phyloP scores from a whole-genome alignment of 2,113 vertebrate species.

The Oryzias woworae region DNA sequence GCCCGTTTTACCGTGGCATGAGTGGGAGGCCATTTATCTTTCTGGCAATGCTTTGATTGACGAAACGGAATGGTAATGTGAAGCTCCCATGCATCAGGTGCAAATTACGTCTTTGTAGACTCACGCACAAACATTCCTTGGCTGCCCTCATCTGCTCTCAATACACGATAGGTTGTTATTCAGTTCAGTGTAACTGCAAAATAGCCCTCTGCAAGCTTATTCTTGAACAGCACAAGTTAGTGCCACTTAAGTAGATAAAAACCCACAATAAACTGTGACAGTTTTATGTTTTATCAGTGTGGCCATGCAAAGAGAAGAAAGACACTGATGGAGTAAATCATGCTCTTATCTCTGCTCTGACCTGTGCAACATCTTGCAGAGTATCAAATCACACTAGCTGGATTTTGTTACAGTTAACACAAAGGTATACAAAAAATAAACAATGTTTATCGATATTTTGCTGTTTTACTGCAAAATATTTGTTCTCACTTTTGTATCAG shows the following conservation, averaged over 20 bases:
- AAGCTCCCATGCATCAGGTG: slow-evolving; percentile 51
- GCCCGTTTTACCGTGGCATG: background rate
- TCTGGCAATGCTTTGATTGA: slow-evolving; percentile 39
- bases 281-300: slow-evolving; percentile 28
- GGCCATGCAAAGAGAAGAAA: slow-evolving; percentile 34
- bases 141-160: slow-evolving; percentile 11
- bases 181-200: slow-evolving; percentile 29
- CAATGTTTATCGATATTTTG: no score
- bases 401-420: slow-evolving; percentile 3
- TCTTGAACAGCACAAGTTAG: slow-evolving; percentile 17
- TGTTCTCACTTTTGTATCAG: no score
- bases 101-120: slow-evolving; percentile 16
- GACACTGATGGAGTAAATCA: slow-evolving; percentile 40
- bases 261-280: background rate
- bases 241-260: background rate
- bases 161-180: slow-evolving; percentile 11
- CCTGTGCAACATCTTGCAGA: slow-evolving; percentile 8
- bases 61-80: slow-evolving; percentile 12
- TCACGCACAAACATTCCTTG: slow-evolving; percentile 49
- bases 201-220: slow-evolving; percentile 40
- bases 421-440: no score
- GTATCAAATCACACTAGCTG: slow-evolving; percentile 1
- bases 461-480: no score
- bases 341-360: slow-evolving; percentile 38
- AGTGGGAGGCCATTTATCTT: slow-evolving; percentile 22